phyloP scores from a whole-genome alignment of 35 echinoderm and acorn worm genomes.

The Amphiura filiformis region DNA sequence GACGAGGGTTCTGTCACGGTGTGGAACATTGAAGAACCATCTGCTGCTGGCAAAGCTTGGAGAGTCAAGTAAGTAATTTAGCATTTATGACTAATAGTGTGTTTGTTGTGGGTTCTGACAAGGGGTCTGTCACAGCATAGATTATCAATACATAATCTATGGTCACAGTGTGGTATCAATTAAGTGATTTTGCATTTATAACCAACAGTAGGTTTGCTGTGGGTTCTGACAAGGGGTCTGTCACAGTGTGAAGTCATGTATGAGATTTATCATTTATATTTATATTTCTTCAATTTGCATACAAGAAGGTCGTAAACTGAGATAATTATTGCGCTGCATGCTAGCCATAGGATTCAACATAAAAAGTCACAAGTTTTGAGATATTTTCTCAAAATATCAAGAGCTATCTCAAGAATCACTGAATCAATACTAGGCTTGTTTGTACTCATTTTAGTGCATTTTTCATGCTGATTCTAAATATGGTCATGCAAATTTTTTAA shows the following conservation, averaged over 20 bases:
- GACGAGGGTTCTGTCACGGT: constrained; percentile 39
- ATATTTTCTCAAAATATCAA: no score
- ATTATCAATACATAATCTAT: not conserved
- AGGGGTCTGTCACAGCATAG: not conserved
- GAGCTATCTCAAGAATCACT: no score
- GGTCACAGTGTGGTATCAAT: not conserved
- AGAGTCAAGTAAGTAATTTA: constrained; percentile 29
- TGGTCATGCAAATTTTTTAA: no score
- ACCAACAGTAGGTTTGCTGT: constrained; percentile 26
- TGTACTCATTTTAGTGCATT: no score
- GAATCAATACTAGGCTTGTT: no score
- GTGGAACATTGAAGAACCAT: constrained; percentile 39
- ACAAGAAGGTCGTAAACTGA: no score
- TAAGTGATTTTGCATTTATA: constrained; percentile 23
- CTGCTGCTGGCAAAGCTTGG: not conserved
- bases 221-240: constrained; percentile 38
- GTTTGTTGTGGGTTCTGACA: not conserved
- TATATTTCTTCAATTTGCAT: no score
- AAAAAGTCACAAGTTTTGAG: no score
- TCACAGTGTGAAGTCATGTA: constrained; percentile 34
- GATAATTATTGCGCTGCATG: no score
- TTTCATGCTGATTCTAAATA: no score
- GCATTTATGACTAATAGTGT: not conserved
- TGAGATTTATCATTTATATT: no score
- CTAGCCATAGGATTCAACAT: no score